phyloP scores from a whole-genome alignment of 1,140 invertebrate genomes.

The Vanessa tameamea region DNA sequence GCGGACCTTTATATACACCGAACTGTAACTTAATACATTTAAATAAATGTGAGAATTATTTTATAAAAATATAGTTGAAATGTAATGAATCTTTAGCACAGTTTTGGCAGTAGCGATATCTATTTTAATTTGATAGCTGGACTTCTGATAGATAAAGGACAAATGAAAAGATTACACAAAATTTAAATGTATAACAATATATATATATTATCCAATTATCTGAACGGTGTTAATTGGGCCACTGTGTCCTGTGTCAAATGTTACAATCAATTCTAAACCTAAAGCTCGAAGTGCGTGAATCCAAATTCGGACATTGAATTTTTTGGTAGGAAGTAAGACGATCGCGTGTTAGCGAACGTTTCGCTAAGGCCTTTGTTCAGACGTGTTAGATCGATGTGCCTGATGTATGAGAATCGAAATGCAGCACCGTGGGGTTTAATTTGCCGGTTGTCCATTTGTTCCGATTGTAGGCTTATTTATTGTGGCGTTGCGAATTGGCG shows the following conservation, averaged over 20 bases:
- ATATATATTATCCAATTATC: conserved; percentile 5
- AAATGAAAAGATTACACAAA: neutral
- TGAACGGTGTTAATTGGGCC: conserved; percentile 38
- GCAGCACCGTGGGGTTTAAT: conserved; percentile 66
- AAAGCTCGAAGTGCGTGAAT: conserved; percentile 35
- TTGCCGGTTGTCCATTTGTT: conserved; percentile 76
- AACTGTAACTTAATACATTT: conserved; percentile 16
- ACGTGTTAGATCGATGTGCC: conserved; percentile 77
- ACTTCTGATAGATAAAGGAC: no score
- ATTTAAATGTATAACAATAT: neutral
- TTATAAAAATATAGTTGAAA: no score
- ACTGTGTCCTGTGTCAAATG: conserved; percentile 17
- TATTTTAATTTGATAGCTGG: no score
- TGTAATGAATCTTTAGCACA: no score
- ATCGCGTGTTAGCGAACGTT: conserved; percentile 69
- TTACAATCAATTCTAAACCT: conserved; percentile 47
- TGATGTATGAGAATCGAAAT: conserved; percentile 76
- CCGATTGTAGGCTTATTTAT: conserved; percentile 77
- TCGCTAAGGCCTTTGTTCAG: conserved; percentile 64
- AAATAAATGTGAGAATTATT: no score
- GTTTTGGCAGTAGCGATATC: no score
- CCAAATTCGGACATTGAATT: conserved; percentile 29
- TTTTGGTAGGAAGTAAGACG: conserved; percentile 54
- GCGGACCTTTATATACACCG: conserved; percentile 48
- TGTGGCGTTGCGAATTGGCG: conserved; percentile 57